Percentiles rank a stretch among this genome's conserved stretches.
phyloP scores from a whole-genome alignment of 1,140 invertebrate genomes.

The Lepidurus packardi region DNA sequence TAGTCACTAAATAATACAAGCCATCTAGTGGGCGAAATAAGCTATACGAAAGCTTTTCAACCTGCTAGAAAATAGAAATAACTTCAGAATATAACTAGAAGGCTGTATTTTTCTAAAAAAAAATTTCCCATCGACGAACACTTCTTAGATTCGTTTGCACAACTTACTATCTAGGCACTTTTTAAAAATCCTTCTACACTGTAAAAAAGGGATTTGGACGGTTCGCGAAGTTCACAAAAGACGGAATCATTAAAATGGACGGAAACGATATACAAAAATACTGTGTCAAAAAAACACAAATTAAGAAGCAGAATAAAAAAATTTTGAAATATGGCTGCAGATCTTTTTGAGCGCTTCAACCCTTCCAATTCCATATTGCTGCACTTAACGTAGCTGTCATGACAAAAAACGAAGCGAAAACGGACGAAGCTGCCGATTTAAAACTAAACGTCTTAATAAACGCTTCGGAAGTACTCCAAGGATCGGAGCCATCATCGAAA shows the following conservation, averaged over 20 bases:
- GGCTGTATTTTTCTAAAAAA: not conserved
- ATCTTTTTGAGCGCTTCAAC: not conserved
- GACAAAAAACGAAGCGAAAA: not conserved
- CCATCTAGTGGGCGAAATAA: not conserved
- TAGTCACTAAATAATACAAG: not conserved
- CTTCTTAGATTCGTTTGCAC: not conserved
- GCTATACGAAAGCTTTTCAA: not conserved
- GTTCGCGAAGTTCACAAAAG: not conserved
- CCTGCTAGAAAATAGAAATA: not conserved
- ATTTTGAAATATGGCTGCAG: not conserved
- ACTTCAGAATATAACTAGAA: not conserved
- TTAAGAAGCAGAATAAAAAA: not conserved
- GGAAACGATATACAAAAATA: not conserved
- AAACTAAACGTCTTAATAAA: slow-evolving; percentile 39
- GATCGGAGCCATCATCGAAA: slow-evolving; percentile 85
- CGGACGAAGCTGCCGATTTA: not conserved
- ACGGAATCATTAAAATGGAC: not conserved
- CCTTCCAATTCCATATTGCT: not conserved
- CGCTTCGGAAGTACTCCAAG: slow-evolving; percentile 64
- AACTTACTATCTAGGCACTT: not conserved
- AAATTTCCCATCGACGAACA: not conserved
- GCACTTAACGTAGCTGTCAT: not conserved
- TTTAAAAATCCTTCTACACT: not conserved
- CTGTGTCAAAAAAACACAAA: not conserved
- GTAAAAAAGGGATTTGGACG: not conserved